phyloP scores from a whole-genome alignment of 2,113 vertebrate genomes.

The Pteronura brasiliensis region DNA sequence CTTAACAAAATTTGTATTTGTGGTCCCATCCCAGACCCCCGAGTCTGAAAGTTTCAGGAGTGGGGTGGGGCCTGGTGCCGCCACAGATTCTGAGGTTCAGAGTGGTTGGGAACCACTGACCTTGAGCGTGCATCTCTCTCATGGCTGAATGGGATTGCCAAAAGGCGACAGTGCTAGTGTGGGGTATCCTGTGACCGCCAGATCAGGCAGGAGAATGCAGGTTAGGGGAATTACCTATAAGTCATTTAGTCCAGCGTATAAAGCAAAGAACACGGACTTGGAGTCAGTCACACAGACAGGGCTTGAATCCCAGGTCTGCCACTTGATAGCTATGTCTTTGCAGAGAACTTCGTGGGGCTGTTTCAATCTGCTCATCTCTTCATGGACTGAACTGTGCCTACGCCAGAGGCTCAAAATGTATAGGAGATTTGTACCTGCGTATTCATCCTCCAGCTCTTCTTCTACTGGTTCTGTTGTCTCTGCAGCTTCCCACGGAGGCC shows the following conservation, averaged over 20 bases:
- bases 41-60: neutral
- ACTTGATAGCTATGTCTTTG: neutral
- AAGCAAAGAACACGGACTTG: neutral
- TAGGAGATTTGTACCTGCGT: neutral
- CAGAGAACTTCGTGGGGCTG: neutral
- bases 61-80: neutral
- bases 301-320: neutral
- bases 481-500: neutral
- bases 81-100: neutral
- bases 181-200: neutral
- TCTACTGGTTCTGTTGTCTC: neutral
- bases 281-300: neutral
- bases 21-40: neutral
- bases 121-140: neutral
- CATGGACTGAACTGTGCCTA: neutral
- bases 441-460: neutral
- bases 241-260: rapidly evolving
- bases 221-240: neutral
- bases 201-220: neutral
- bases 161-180: neutral
- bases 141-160: neutral
- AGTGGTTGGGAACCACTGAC: neutral
- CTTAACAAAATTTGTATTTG: neutral
- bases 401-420: neutral
- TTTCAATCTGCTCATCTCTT: neutral